Base-by-base conservation (phyloP, 2,797 vertebrate species). In the Propithecus deckenii region DNA sequence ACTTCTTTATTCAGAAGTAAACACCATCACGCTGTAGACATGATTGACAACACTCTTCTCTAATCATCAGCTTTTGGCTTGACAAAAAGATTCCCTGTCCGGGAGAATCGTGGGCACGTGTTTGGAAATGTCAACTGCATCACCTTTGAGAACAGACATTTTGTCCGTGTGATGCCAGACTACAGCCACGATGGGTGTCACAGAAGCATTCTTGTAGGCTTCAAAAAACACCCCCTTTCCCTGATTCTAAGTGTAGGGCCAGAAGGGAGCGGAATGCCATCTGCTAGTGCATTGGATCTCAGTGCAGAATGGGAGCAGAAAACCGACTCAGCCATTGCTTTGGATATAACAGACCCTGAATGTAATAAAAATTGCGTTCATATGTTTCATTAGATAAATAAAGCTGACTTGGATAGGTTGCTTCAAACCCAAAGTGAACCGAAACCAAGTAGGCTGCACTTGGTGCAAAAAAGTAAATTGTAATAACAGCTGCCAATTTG, bases 321-420 rank as follows among this genome's bases (percentile, higher is more conserved):
- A 91, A 91, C 61, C 87, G 43, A 30, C 65, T 65, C 94, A 94
- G 89, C 86, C 91, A 90, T 52, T 96, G 96, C 96, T 98, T 97
- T 97, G 95, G 96, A 90, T 96, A 22, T 50, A 96, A 67, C 92
- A 93, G 76, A 94, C 84, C 83, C 97, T 80, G 74, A 43, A 89
- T 46, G 87, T 35, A 95, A 96, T 96, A 95, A 96, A 95, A 95
- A 96, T 20, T 1, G 63, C 38, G 50, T 59, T 97, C 96, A 89
- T 97, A 96, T 98, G 97, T 94, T 97, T 98, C 88, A 94, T 74
- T 92, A 96, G 94, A 94, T 89, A 97, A 97, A 97, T 94, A 97
- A 97, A 91, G 50, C 46, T 97, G 96, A 98, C 97, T 98, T 96
- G 93, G 76, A 97, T 80, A 97, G 87, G 4, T 38, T 92, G 23